Conservation (phyloP, 2,113 vertebrate species). For the Limanda limanda region DNA sequence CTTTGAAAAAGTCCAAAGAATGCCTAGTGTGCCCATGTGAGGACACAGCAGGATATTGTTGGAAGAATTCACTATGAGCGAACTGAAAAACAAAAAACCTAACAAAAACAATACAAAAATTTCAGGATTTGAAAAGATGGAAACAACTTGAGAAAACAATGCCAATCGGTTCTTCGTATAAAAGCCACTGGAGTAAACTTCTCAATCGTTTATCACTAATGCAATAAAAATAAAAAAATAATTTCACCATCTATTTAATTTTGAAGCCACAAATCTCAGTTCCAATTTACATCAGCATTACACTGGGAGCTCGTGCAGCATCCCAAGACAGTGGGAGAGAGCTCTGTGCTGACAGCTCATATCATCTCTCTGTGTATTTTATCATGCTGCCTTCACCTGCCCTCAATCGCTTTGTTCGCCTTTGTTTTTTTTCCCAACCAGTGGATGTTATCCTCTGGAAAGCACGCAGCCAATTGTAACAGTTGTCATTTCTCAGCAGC, state of each 20-base stretch:
- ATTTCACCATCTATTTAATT: conserved; percentile 65
- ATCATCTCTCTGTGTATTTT: conserved; percentile 70
- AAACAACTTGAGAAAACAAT: no score
- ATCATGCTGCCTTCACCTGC: conserved; percentile 65
- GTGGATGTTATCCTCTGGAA: conserved; percentile 57
- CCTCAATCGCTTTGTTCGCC: conserved; percentile 54
- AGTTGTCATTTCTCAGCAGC: conserved; percentile 62
- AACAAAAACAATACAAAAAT: not conserved
- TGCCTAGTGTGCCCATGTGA: no score
- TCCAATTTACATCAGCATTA: conserved; percentile 73
- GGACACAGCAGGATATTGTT: no score
- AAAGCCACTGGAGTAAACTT: conserved; percentile 10
- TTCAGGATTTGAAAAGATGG: not conserved
- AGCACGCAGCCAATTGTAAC: conserved; percentile 61
- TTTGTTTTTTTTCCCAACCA: conserved; percentile 28
- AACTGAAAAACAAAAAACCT: no score
- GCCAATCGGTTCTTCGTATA: not conserved
- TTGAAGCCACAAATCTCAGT: conserved; percentile 64
- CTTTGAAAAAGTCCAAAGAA: not conserved
- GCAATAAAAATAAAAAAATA: conserved; percentile 17
- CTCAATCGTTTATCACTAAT: conserved; percentile 22
- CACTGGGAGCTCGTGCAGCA: conserved; percentile 47
- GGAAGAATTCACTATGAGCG: no score
- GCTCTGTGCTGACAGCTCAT: conserved; percentile 63
- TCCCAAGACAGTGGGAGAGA: conserved; percentile 53